Conservation (phyloP, 2,888 invertebrate genomes). For the Tachystola acroxantha region DNA sequence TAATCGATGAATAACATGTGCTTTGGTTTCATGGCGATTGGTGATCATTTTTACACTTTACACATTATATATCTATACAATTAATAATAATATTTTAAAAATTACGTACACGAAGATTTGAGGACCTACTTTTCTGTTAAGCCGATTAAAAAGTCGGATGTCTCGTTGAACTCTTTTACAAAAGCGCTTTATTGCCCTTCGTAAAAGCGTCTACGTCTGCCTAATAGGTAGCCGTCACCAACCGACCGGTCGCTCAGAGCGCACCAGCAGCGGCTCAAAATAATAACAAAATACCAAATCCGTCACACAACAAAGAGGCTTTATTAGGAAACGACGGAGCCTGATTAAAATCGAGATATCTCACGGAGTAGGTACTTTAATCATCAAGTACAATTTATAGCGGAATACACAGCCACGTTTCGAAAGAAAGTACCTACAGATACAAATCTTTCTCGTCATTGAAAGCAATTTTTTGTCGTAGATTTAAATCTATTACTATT, state of each 20-base stretch:
- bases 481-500: constrained; percentile 24
- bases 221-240: too few relatives aligned
- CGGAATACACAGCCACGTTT: constrained; percentile 15
- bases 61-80: too few relatives aligned
- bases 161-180: constrained; percentile 55
- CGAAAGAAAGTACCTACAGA: constrained; percentile 32
- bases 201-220: too few relatives aligned
- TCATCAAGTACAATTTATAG: constrained; percentile 26
- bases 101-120: too few relatives aligned
- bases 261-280: constrained; percentile 13
- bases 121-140: too few relatives aligned
- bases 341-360: constrained; percentile 37
- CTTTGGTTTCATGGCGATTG: too few relatives aligned
- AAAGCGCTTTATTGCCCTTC: constrained; percentile 11
- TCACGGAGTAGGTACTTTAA: constrained; percentile 31
- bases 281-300: constrained; percentile 46
- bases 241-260: too few relatives aligned
- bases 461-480: constrained; percentile 28
- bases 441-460: constrained; percentile 38
- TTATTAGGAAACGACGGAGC: constrained; percentile 35
- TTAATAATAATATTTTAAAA: too few relatives aligned
- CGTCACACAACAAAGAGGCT: constrained; percentile 45
- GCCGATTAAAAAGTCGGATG: too few relatives aligned
- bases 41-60: too few relatives aligned
- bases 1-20: too few relatives aligned